Evolutionary conservation across 2,888 invertebrate species (phyloP).

Genomic region (Hofmannophila pseudospretella): DNA sequence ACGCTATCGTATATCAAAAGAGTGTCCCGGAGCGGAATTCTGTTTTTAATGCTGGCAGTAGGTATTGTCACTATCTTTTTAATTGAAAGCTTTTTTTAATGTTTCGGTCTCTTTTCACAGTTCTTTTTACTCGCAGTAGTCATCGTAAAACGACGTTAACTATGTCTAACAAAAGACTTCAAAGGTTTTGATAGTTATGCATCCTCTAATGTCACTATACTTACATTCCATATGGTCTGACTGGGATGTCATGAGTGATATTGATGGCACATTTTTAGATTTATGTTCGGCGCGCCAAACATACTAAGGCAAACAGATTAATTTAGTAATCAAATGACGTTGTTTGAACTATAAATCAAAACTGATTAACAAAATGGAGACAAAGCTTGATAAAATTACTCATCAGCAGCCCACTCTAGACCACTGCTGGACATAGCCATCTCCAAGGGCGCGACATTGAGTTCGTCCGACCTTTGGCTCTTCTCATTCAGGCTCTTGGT

Average conservation of each 20-base stretch:
- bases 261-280: slow-evolving; percentile 60
- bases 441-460: too few relatives aligned
- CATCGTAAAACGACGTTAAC: slow-evolving; percentile 59
- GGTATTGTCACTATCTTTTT: slow-evolving; percentile 72
- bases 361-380: too few relatives aligned
- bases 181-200: slow-evolving; percentile 54
- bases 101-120: slow-evolving; percentile 51
- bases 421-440: too few relatives aligned
- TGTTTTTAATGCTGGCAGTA: slow-evolving; percentile 56
- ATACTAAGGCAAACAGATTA: too few relatives aligned
- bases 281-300: slow-evolving; percentile 45
- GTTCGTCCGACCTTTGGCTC: too few relatives aligned
- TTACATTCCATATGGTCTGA: slow-evolving; percentile 65
- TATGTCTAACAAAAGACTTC: slow-evolving; percentile 65
- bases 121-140: slow-evolving; percentile 51
- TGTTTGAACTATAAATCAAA: too few relatives aligned
- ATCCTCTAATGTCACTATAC: slow-evolving; percentile 27
- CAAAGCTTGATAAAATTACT: too few relatives aligned
- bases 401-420: too few relatives aligned
- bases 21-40: slow-evolving; percentile 38
- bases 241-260: slow-evolving; percentile 27
- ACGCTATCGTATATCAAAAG: slow-evolving; percentile 76
- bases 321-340: too few relatives aligned
- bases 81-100: slow-evolving; percentile 64
- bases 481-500: too few relatives aligned